Base-by-base conservation (phyloP, 2,797 vertebrate species). In the Danionella dracula region DNA sequence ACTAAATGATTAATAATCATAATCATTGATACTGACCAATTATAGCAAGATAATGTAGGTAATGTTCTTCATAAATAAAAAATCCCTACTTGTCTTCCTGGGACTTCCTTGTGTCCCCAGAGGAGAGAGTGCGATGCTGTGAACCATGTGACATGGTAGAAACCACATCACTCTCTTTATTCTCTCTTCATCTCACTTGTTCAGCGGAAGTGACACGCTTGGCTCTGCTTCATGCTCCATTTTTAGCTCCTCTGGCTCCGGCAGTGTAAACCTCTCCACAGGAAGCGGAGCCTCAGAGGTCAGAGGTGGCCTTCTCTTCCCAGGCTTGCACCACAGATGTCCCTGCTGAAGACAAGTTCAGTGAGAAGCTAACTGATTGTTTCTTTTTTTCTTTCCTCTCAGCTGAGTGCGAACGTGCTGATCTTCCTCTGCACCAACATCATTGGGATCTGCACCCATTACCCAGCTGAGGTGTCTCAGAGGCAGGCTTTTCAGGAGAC, bases 401-500 rank as follows among this genome's bases (percentile, higher is more conserved):
- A 93, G 92, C 86, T 93, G 20, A 86, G 87, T 2, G 91, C 91
- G 79, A 93, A 92, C 0, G 80, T 88, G 78, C 83, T 93, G 67
- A 91, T 93, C 76, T 92, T 94, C 82, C 85, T 94, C 44, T 93
- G 92, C 78, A 93, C 92, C 77, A 93, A 93, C 4, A 83, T 92
- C 78, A 90, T 92, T 48, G 92, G 92, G 66, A 89, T 93, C 82
- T 94, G 92, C 79, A 93, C 92, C 35, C 92, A 93, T 76, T 93
- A 93, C 76, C 92, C 92, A 0, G 91, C 92, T 0, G 92, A 94
- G 78, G 92, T 94, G 62, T 93, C 92, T 1, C 92, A 94, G 84
- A 86, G 92, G 17, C 92, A 94, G 78, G 92, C 92, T 37, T 93
- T 93, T 80, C 91, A 93, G 78, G 92, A 94, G 85, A 94, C 92